A percentile compares a stretch with the other conserved stretches of the same genome.
These are phyloP conservation scores for Pseudomyrmex flavicornis DNA, from an alignment of 1,140 invertebrate species.

Conservation along the genomic window DNA sequence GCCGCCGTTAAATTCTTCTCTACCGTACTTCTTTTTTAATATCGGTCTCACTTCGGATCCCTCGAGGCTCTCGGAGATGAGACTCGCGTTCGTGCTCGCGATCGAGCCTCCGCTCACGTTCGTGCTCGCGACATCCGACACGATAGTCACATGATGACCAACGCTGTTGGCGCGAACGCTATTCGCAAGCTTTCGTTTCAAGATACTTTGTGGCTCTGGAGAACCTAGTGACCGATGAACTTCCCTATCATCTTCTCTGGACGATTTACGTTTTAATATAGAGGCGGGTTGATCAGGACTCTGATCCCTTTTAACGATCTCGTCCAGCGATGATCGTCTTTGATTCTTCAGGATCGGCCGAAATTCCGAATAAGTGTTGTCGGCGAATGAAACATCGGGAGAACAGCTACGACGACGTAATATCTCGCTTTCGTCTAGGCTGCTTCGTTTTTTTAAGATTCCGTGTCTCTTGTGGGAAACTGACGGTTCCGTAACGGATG, in stretches of 20 bases:
- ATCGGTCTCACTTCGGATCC: slow-evolving; percentile 91
- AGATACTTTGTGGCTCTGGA: slow-evolving; percentile 90
- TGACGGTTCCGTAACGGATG: slow-evolving; percentile 80
- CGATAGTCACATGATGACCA: slow-evolving; percentile 89
- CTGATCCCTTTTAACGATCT: slow-evolving; percentile 86
- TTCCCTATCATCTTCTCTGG: slow-evolving; percentile 86
- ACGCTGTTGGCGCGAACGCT: slow-evolving; percentile 85
- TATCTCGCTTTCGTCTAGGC: slow-evolving; percentile 91
- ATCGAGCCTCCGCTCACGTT: slow-evolving; percentile 84
- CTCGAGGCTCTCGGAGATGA: slow-evolving; percentile 67
- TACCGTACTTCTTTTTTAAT: slow-evolving; percentile 89
- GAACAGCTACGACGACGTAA: slow-evolving; percentile 89
- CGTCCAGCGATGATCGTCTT: slow-evolving; percentile 89
- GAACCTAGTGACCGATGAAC: slow-evolving; percentile 85
- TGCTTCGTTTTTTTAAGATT: slow-evolving; percentile 92
- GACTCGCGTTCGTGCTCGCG: slow-evolving; percentile 1
- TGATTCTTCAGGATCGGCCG: slow-evolving; percentile 90
- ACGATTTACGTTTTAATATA: slow-evolving; percentile 89
- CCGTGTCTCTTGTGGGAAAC: slow-evolving; percentile 89
- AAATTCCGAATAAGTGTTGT: slow-evolving; percentile 86
- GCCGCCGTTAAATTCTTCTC: slow-evolving; percentile 85
- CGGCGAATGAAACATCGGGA: slow-evolving; percentile 88
- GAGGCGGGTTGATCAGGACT: slow-evolving; percentile 87
- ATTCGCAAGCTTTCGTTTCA: slow-evolving; percentile 89
- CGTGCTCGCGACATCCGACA: slow-evolving; percentile 89